Base-by-base conservation (phyloP, 2,113 vertebrate genomes). In the Odontesthes bonariensis region DNA sequence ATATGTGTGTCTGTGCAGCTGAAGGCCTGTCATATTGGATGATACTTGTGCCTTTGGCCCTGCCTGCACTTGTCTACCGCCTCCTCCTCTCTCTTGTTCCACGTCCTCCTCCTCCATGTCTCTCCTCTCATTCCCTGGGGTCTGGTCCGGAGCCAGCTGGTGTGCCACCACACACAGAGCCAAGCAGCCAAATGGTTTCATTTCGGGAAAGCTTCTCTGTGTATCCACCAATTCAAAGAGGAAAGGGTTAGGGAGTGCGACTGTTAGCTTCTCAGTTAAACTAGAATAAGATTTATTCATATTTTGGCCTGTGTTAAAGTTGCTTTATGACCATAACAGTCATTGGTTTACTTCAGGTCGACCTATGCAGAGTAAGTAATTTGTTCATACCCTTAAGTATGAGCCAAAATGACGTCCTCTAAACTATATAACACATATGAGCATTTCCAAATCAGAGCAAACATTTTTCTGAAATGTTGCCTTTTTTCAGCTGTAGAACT, bases 121-220 rank as follows among this genome's bases (percentile, higher is more conserved):
- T 62, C 46, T 56, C 19, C 31, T 67, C 27, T 65, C n/a, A 5
- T 69, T 64, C 73, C 80, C 73, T 61, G 42, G 59, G 72, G 72
- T 66, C 67, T 47, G 54, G 16, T 68, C 40, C 49, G 54, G 52
- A 20, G 46, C 46, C 75, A 74, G 69, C 77, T 80, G 69, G 33
- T 69, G 73, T 56, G 16, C 64, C 49, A 75, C 68, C 75, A 69
- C 72, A 65, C 65, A 64, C 42, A 7, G 65, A 62, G 46, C 22
- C 1, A 31, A 23, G 46, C 51, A 77, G 72, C 71, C 42, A 68
- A 63, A 57, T 52, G 65, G 23, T 54, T 54, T n/a, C 44, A 46
- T 14, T 10, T 46, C 46, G 10, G 14, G 46, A 49, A n/a, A 5
- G 16, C 6, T 49, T 6, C 5, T n/a, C 17, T n/a, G 1, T 49